Base-by-base conservation (phyloP, 2,797 vertebrate species). In the Arctocebus calabarensis region DNA sequence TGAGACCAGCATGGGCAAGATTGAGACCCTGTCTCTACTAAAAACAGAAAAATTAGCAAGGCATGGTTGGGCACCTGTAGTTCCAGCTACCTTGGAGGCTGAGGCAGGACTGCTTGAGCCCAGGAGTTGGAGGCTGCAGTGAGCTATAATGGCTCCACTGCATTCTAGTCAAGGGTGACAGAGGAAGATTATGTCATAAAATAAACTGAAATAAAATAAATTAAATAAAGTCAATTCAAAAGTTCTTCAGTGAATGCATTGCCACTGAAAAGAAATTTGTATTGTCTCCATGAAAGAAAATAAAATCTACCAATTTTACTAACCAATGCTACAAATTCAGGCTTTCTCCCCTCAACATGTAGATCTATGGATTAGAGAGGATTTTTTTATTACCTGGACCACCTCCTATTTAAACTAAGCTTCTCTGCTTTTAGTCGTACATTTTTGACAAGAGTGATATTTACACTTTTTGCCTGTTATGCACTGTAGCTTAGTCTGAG, bases 231-330 rank as follows among this genome's bases (percentile, higher is more conserved):
- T 52, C 52, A 82, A 19, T 85, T 75, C 59, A 91, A 75, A 59
- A 62, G 19, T 82, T 91, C 71, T 71, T 87, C 68, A 81, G 61
- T 64, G 40, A 93, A 91, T 88, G 66, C 25, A 73, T 0, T 55
- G 27, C 8, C 40, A 75, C 5, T 88, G 27, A 74, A 57, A 90
- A 87, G 32, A 74, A 94, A 78, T 57, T 48, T 75, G 34, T 29
- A 48, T 85, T 86, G 43, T 90, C 10, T 89, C 14, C 17, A 84
- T 13, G 70, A 75, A 62, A 81, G 78, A 96, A 94, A 87, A 86
- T 43, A 78, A 88, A 90, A 73, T 70, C 27, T 74, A 93, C 52
- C 14, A 66, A 75, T 94, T 89, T 43, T 90, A 83, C 3, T 78
- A 74, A 52, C 32, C n/a, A 90, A 1, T 70, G 34, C 91, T 61